phyloP scores from a whole-genome alignment of 2,113 vertebrate genomes.

The Hemiprocne comata region DNA sequence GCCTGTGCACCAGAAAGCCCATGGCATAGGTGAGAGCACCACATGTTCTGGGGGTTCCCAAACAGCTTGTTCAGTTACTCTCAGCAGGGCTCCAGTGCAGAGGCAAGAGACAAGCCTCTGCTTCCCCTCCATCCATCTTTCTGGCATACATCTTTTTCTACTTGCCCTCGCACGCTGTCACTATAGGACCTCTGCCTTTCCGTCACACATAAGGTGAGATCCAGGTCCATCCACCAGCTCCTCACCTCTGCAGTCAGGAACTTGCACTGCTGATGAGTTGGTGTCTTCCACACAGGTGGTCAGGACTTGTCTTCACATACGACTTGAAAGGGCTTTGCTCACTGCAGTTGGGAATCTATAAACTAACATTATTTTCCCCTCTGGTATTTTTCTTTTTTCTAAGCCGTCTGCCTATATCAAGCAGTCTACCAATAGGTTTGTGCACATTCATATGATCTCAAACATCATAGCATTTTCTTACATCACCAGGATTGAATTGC shows the following conservation, averaged over 20 bases:
- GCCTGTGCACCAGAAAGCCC: not conserved
- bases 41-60: accelerated
- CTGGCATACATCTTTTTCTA: not conserved
- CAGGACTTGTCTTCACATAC: not conserved
- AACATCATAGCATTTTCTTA: not conserved
- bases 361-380: not conserved
- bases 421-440: not conserved
- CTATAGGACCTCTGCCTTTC: not conserved
- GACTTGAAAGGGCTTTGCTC: not conserved
- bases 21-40: not conserved
- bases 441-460: not conserved
- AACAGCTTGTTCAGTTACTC: not conserved
- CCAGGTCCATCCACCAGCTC: not conserved
- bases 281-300: not conserved
- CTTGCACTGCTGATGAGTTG: not conserved
- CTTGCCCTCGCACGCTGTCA: not conserved
- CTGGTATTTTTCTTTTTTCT: not conserved
- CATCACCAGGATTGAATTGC: not conserved
- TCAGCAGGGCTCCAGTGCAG: not conserved
- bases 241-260: not conserved
- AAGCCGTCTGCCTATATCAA: not conserved
- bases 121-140: not conserved
- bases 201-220: not conserved
- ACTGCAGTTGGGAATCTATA: not conserved
- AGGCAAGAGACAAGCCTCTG: not conserved